These are phyloP conservation scores for Styela clava DNA, from an alignment of 23 tunicate genomes.

Conservation along the genomic window DNA sequence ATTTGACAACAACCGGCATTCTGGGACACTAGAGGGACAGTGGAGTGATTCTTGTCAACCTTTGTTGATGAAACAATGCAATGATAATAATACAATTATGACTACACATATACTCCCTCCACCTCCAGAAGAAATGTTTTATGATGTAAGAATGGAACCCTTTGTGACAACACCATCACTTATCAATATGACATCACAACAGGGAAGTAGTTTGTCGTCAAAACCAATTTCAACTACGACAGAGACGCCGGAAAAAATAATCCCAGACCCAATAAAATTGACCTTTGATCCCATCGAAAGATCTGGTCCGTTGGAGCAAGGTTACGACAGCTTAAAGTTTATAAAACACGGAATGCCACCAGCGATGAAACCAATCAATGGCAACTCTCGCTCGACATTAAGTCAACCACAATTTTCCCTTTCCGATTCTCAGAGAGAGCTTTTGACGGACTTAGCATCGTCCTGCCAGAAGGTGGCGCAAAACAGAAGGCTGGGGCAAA, in stretches of 20 bases:
- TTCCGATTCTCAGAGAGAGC: slow-evolving; percentile 19
- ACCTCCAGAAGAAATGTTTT: slow-evolving; percentile 40
- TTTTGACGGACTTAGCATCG: slow-evolving; percentile 46
- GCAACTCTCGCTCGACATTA: background rate
- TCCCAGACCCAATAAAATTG: background rate
- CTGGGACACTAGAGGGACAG: background rate
- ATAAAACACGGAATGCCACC: slow-evolving; percentile 23
- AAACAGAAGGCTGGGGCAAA: slow-evolving; percentile 1
- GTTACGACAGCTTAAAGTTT: slow-evolving; percentile 22
- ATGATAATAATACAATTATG: background rate
- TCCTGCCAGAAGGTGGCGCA: slow-evolving; percentile 56
- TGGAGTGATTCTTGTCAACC: slow-evolving; percentile 3
- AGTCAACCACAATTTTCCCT: background rate
- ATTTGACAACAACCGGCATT: no score
- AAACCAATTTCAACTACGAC: background rate
- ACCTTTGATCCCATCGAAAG: background rate
- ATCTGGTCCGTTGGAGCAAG: slow-evolving; percentile 19
- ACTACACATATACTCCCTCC: slow-evolving; percentile 46
- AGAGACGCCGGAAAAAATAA: background rate
- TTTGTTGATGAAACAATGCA: background rate
- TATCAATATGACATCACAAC: slow-evolving; percentile 34
- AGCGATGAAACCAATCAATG: slow-evolving; percentile 29
- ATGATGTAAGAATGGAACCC: background rate
- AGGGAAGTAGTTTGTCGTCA: slow-evolving; percentile 15
- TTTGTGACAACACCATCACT: slow-evolving; percentile 18